Percentiles rank a stretch among this genome's conserved stretches.
Evolutionary conservation across 2,888 invertebrate genomes (phyloP).

Genomic region (Ceramica pisi): DNA sequence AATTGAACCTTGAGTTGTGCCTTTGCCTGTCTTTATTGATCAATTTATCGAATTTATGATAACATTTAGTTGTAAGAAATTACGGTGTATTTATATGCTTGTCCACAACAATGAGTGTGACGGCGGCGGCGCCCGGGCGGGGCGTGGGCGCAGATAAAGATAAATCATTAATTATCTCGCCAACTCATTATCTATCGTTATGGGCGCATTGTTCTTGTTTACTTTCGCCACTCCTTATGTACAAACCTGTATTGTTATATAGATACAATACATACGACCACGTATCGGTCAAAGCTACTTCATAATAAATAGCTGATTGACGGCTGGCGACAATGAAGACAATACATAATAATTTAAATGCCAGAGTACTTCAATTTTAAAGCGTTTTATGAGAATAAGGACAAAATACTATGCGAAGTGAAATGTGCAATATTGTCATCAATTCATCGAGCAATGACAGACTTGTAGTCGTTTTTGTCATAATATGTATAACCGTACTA

Average conservation of each 20-base stretch:
- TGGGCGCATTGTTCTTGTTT: conserved; percentile 57
- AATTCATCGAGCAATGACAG: too few relatives aligned
- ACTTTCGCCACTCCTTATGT: conserved; percentile 10
- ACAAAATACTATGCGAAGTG: too few relatives aligned
- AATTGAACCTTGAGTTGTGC: not conserved
- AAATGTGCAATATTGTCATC: too few relatives aligned
- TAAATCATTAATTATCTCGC: conserved; percentile 37
- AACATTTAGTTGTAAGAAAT: conserved; percentile 4
- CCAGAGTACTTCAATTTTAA: not conserved
- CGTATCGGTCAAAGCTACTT: conserved; percentile 11
- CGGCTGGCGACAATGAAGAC: conserved; percentile 1
- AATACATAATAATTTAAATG: conserved; percentile 8
- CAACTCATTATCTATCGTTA: conserved; percentile 31
- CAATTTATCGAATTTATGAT: not conserved
- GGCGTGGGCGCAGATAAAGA: conserved; percentile 21
- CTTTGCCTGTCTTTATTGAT: not conserved
- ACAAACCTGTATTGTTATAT: not conserved
- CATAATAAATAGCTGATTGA: conserved; percentile 15
- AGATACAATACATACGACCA: not conserved
- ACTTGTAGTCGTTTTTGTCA: too few relatives aligned
- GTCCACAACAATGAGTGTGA: not conserved
- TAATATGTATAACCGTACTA: too few relatives aligned
- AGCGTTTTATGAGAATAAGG: not conserved
- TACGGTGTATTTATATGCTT: not conserved
- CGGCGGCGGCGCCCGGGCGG: not conserved